Evolutionary conservation across 2,888 invertebrate genomes (phyloP), one percentile per base, ranked within the genome.

Genomic region (Ashinkailepas kermadecensis): DNA sequence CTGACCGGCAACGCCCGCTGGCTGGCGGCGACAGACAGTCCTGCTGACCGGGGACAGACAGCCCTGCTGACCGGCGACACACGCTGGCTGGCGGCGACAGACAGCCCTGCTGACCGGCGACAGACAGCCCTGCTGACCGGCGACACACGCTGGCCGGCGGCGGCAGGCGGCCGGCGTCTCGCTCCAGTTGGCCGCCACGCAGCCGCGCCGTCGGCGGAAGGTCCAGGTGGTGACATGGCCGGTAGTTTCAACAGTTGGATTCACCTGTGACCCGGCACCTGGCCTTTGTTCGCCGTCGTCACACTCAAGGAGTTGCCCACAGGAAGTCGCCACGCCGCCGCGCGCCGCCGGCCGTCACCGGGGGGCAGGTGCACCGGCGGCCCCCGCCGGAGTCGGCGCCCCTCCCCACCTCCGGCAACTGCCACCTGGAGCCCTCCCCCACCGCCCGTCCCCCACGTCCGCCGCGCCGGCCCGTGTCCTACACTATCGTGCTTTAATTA

Each of bases 221-320:
- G 25, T 21, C 25, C 70, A 70, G 70, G 70, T 70, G 70, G 25
- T 70, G 70, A 70, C 70, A 70, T 70, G 70, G 70, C 70, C 39
- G 70, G 70, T 39, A 39, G 70, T 70, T 70, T 70, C 70, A 70
- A 70, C 70, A 70, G 70, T 70, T 70, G 70, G 70, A 70, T 70
- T 70, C 70, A 70, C 70, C 70, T 70, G 70, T 70, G 70, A 70
- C 70, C 70, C 70, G 25, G 39, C 70, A 70, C 70, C 70, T 70
- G 70, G 21, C 70, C 70, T 70, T 70, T 70, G 70, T 70, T 70
- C 25, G 23, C 39, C 15, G 70, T 39, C 70, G 70, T 70, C 70
- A 70, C 70, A 70, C 70, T 70, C 70, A 70, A 70, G 70, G 70
- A 70, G 70, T 15, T 13, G 25, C 70, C 39, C 13, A 39, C 70